Evolutionary conservation across 2,888 invertebrate genomes (phyloP).

Genomic region (Eristalinus aeneus): DNA sequence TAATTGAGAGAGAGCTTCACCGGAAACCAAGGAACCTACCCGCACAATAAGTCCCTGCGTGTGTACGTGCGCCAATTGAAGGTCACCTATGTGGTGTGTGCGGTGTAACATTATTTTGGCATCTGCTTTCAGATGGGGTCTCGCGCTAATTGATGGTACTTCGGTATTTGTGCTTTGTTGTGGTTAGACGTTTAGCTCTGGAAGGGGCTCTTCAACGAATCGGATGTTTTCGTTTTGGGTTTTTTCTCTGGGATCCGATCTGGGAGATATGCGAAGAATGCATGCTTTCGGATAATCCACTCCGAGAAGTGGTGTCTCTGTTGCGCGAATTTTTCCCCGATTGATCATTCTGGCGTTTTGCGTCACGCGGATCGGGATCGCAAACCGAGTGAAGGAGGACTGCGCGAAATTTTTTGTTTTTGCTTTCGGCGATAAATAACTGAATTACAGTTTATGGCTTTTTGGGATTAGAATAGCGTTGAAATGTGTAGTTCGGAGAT

Average conservation of each 20-base stretch:
- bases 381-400: not conserved
- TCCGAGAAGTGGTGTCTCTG: not conserved
- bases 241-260: not conserved
- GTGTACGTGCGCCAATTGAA: slow-evolving; percentile 40
- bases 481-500: not conserved
- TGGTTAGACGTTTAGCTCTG: not conserved
- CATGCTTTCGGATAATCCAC: not conserved
- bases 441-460: slow-evolving; percentile 15
- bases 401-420: not conserved
- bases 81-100: slow-evolving; percentile 31
- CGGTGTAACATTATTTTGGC: slow-evolving; percentile 21
- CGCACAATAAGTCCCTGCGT: not conserved
- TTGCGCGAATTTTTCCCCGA: not conserved
- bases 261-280: slow-evolving; percentile 11
- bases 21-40: not conserved
- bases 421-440: slow-evolving; percentile 10
- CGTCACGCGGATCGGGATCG: not conserved
- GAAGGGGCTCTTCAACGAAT: slow-evolving; percentile 2
- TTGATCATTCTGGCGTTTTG: not conserved
- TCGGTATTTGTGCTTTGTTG: not conserved
- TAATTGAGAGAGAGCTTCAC: slow-evolving; percentile 1
- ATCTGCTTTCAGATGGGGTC: slow-evolving; percentile 18
- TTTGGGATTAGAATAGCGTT: not conserved
- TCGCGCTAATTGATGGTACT: slow-evolving; percentile 21
- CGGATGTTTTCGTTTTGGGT: not conserved